Evolutionary conservation across 2,113 vertebrate genomes (phyloP).

Genomic region (Conger conger): DNA sequence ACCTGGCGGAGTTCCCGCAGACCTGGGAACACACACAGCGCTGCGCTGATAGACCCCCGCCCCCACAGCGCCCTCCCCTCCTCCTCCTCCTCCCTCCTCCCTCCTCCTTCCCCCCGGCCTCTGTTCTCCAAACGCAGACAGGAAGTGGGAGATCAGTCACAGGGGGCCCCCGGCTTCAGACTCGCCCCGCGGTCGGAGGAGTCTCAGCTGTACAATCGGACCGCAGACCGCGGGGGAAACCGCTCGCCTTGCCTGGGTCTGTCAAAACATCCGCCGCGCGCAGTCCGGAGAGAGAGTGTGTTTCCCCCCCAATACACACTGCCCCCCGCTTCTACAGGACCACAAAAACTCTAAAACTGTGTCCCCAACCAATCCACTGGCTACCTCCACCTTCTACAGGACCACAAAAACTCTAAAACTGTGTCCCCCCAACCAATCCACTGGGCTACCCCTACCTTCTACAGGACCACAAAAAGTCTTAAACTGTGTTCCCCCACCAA

Average conservation of each 20-base stretch:
- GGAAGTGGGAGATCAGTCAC: conserved; percentile 12
- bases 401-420: too few species aligned
- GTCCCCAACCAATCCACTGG: too few species aligned
- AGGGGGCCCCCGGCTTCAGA: neutral
- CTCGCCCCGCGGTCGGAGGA: neutral
- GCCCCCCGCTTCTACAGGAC: too few species aligned
- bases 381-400: too few species aligned
- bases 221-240: neutral
- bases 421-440: too few species aligned
- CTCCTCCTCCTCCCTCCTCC: neutral
- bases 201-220: neutral
- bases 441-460: too few species aligned
- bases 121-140: conserved; percentile 12
- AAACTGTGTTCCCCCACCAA: too few species aligned
- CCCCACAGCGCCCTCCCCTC: neutral
- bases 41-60: conserved; percentile 49
- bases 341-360: too few species aligned
- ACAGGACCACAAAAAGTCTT: too few species aligned
- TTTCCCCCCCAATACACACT: too few species aligned
- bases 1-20: neutral
- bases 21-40: conserved; percentile 25
- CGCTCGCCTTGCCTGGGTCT: neutral
- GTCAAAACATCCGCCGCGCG: neutral
- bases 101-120: neutral
- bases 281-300: too few species aligned